Conservation (phyloP, 2,113 vertebrate genomes). For the Odobenus rosmarus region DNA sequence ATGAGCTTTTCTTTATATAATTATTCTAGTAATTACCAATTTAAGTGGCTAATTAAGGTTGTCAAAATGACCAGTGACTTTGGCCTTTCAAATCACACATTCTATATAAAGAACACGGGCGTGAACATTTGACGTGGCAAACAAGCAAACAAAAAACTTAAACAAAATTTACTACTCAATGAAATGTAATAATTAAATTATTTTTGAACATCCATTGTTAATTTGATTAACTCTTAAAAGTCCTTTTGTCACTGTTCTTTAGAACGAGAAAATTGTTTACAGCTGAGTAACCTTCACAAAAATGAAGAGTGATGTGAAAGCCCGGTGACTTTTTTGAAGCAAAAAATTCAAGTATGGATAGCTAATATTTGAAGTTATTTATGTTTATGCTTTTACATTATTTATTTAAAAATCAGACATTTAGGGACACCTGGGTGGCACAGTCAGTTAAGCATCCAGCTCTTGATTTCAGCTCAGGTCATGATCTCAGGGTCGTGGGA, state of each 20-base stretch:
- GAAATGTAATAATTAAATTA: slow-evolving; percentile 68
- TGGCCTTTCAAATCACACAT: slow-evolving; percentile 41
- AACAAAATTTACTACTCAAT: slow-evolving; percentile 55
- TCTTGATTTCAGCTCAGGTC: background rate
- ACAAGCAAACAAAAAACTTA: slow-evolving; percentile 55
- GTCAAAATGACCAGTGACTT: slow-evolving; percentile 67
- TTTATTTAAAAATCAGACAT: slow-evolving; percentile 29
- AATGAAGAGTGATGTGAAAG: background rate
- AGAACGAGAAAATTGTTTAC: slow-evolving; percentile 3
- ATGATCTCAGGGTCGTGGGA: background rate
- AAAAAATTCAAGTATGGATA: background rate
- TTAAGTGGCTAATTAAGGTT: slow-evolving; percentile 69
- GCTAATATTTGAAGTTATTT: slow-evolving; percentile 2
- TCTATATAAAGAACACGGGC: slow-evolving; percentile 53
- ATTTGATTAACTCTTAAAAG: slow-evolving; percentile 59
- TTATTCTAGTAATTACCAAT: slow-evolving; percentile 65
- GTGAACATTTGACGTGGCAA: slow-evolving; percentile 53
- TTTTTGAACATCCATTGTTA: slow-evolving; percentile 55
- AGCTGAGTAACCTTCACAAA: slow-evolving; percentile 19
- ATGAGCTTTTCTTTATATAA: slow-evolving; percentile 61
- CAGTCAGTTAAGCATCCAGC: background rate
- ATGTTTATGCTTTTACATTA: background rate
- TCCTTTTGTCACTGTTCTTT: slow-evolving; percentile 48
- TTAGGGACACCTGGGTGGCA: background rate
- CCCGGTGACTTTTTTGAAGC: slow-evolving; percentile 17